Evolutionary conservation across 2,797 vertebrate genomes (phyloP).

Genomic region (Pachyuromys duprasi): DNA sequence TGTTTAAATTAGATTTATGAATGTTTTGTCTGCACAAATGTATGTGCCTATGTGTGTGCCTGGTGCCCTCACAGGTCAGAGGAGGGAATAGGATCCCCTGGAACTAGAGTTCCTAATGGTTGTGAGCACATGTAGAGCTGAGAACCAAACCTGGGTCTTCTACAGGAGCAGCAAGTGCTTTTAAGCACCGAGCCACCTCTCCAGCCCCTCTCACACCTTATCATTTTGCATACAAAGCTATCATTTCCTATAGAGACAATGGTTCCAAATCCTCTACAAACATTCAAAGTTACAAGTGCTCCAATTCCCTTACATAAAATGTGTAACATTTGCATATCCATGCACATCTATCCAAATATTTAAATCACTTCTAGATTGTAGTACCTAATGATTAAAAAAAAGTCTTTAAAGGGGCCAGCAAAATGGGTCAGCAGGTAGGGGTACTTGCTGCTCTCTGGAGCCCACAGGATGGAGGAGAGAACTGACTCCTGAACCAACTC

Average conservation of each 20-base stretch:
- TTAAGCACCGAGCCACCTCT: background rate
- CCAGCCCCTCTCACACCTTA: background rate
- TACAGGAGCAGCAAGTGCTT: background rate
- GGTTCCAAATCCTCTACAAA: background rate
- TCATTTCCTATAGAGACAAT: background rate
- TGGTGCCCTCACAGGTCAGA: background rate
- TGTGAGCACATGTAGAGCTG: background rate
- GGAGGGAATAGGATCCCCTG: background rate
- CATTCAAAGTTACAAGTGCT: background rate
- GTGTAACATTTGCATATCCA: background rate
- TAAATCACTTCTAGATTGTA: background rate
- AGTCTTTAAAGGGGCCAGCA: background rate
- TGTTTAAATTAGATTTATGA: no score
- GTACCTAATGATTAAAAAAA: background rate
- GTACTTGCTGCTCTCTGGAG: background rate
- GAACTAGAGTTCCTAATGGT: background rate
- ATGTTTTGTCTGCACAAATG: background rate
- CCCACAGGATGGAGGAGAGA: background rate
- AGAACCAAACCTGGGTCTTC: background rate
- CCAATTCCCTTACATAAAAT: background rate
- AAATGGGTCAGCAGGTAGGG: background rate
- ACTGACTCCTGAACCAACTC: background rate
- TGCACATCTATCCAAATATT: background rate
- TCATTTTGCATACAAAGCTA: background rate
- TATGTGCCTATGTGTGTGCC: background rate